Base-by-base conservation (phyloP, 2,113 vertebrate species). In the Oceanodroma tethys region DNA sequence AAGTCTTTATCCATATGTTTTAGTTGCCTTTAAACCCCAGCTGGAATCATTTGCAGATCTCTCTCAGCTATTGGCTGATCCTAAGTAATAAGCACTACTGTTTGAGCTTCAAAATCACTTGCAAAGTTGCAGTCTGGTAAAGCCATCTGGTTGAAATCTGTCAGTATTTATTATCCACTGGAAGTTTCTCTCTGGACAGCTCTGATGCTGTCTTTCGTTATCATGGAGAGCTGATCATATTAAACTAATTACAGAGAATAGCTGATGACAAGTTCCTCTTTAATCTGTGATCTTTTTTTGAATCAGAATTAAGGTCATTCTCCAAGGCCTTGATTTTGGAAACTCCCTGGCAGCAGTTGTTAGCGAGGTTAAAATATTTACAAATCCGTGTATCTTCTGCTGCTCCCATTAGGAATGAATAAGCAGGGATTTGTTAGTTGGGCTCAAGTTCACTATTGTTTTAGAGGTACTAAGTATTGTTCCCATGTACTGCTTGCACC, bases 141-240 rank as follows among this genome's bases (percentile, higher is more conserved):
- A 96, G 88, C 96, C 96, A 97, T 97, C 96, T 97, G 95, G 91
- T 67, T 95, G 88, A 97, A 97, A 94, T 92, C 94, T 95, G 95
- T 95, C 93, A 87, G 63, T 89, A 96, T 97, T 96, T 96, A 93
- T 97, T 96, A 96, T 93, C 94, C 93, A 90, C 87, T 97, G 92
- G 90, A 97, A 94, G 79, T 71, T 95, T 93, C 75, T 93, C 78
- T 81, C 72, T 93, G 90, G 60, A 29, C 48, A 86, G 83, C 83
- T 93, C 58, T 82, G 95, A 98, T 91, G 94, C 81, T 89, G 89
- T 83, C 93, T 96, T 97, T 91, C 29, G 25, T 96, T 96, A 95
- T 95, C 94, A 90, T 11, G 81, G 95, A 93, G 92, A 96, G 84
- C 91, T 96, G 96, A 97, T 97, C 95, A 97, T 93, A 96, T 93